Percentiles rank a stretch among this genome's conserved stretches.
Conservation (phyloP, 2,888 invertebrate species). For the Octonoba sinensis region DNA sequence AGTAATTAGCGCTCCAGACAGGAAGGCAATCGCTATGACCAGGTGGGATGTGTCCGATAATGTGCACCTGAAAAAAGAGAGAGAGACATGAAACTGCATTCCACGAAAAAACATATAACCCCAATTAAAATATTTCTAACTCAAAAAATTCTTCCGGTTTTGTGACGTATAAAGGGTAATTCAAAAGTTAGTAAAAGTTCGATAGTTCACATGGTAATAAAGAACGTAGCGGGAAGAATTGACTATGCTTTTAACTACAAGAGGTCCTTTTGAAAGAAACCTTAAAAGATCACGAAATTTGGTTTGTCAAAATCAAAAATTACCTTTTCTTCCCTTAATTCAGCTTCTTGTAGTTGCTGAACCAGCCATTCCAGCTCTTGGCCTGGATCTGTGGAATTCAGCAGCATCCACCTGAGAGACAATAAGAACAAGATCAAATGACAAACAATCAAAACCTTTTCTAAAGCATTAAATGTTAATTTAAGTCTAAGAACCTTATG, state of each 20-base stretch:
- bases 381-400: constrained; percentile 76
- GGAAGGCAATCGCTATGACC: constrained; percentile 79
- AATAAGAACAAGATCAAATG: background rate
- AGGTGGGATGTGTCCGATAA: constrained; percentile 86
- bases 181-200: no score
- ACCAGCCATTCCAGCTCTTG: constrained; percentile 86
- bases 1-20: constrained; percentile 75
- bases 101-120: background rate
- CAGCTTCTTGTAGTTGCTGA: constrained; percentile 80
- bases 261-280: no score
- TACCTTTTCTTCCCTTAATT: constrained; percentile 78
- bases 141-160: background rate
- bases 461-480: background rate
- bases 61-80: constrained; percentile 77
- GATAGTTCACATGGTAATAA: no score
- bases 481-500: no score
- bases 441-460: background rate
- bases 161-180: background rate
- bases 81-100: background rate
- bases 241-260: no score
- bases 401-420: constrained; percentile 77
- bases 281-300: no score
- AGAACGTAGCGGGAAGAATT: no score
- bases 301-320: no score
- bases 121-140: no score